Evolutionary conservation across 30 jellyfish, hydroid and myxozoan species (phyloP).

Genomic region (Pseudorhiza aurosa): DNA sequence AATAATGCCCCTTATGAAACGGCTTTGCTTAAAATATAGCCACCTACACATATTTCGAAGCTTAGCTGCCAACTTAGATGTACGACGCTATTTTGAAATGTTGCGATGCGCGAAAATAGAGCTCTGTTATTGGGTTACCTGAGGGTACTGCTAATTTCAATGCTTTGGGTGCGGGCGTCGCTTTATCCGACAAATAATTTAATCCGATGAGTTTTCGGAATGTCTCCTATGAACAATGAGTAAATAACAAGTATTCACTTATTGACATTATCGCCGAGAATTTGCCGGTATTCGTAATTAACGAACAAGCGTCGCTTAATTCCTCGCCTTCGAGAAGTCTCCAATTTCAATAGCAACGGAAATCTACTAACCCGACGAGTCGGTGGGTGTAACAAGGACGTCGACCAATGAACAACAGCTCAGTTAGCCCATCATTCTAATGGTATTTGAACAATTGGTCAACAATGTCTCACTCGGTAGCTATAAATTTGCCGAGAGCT

Average conservation of each 20-base stretch:
- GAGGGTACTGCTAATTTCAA: too few relatives aligned
- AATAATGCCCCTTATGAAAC: too few relatives aligned
- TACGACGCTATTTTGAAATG: too few relatives aligned
- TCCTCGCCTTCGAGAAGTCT: slow-evolving; percentile 11
- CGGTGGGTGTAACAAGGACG: slow-evolving; percentile 12
- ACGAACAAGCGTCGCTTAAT: slow-evolving; percentile 21
- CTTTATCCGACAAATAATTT: too few relatives aligned
- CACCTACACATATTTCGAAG: too few relatives aligned
- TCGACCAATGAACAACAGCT: slow-evolving; percentile 11
- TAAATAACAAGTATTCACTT: not conserved
- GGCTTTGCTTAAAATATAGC: too few relatives aligned
- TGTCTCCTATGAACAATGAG: too few relatives aligned
- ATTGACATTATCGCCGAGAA: not conserved
- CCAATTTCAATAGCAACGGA: slow-evolving; percentile 12
- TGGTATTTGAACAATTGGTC: not conserved
- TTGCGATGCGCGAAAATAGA: too few relatives aligned
- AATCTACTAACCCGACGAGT: not conserved
- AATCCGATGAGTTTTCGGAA: too few relatives aligned
- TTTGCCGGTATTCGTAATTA: slow-evolving; percentile 2
- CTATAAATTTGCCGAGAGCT: not conserved
- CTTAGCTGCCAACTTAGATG: too few relatives aligned
- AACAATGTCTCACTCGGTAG: not conserved
- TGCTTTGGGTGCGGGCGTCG: too few relatives aligned
- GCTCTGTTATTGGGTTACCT: too few relatives aligned
- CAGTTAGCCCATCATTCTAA: not conserved